Evolutionary conservation across 2,888 invertebrate genomes (phyloP).

Genomic region (Parnassius smintheus): DNA sequence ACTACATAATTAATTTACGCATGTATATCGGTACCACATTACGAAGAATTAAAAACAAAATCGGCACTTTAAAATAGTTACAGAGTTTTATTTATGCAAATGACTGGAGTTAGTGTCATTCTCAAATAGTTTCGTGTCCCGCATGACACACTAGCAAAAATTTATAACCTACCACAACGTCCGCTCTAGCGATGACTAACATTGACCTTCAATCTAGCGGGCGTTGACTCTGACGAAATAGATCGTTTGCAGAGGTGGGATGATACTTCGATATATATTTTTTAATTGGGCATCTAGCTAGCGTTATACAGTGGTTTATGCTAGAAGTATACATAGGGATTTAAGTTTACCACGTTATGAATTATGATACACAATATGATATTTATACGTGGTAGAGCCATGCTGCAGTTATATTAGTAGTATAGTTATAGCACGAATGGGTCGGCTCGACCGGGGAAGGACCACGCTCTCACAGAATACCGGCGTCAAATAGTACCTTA

Average conservation of each 20-base stretch:
- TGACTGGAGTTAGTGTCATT: slow-evolving; percentile 11
- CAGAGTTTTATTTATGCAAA: neutral
- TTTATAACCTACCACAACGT: slow-evolving; percentile 36
- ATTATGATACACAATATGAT: no score
- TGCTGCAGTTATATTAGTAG: no score
- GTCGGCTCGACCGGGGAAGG: no score
- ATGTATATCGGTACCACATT: neutral
- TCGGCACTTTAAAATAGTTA: neutral
- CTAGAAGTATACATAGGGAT: no score
- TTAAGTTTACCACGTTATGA: no score
- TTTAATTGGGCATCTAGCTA: neutral
- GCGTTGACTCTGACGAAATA: slow-evolving; percentile 21
- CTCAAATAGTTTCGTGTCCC: slow-evolving; percentile 7
- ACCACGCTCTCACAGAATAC: no score
- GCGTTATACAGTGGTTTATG: slow-evolving; percentile 4
- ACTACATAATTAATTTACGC: neutral
- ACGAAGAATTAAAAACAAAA: neutral
- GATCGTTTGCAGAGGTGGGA: slow-evolving; percentile 12
- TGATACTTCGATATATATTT: slow-evolving; percentile 5
- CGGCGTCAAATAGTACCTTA: no score
- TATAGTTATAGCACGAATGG: no score
- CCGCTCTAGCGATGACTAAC: slow-evolving; percentile 31
- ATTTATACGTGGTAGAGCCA: no score
- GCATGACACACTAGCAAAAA: slow-evolving; percentile 25
- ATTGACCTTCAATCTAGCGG: slow-evolving; percentile 32